These are phyloP conservation scores for Parascotia fuliginaria DNA, from an alignment of 2,888 invertebrate genomes.

Conservation along the genomic window DNA sequence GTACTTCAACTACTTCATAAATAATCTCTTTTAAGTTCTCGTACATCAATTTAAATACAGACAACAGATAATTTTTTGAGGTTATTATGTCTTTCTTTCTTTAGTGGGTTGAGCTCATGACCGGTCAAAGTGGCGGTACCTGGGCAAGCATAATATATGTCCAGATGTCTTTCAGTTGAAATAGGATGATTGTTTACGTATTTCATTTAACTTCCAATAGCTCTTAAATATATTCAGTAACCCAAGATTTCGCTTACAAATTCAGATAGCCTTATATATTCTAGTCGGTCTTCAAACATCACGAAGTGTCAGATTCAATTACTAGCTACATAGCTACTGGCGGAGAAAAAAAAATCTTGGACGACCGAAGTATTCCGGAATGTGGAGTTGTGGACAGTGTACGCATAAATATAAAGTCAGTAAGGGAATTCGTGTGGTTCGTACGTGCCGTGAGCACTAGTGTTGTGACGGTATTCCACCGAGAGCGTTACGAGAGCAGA, in stretches of 20 bases:
- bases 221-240: conserved; percentile 9
- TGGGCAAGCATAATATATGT: too few species aligned
- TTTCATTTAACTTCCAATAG: conserved; percentile 1
- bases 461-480: not conserved
- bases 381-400: conserved; percentile 41
- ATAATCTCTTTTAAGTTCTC: too few species aligned
- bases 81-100: too few species aligned
- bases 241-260: conserved; percentile 18
- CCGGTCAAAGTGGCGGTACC: too few species aligned
- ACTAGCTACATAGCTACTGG: conserved; percentile 11
- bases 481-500: not conserved
- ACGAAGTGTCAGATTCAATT: conserved; percentile 14
- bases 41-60: too few species aligned
- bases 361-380: conserved; percentile 31
- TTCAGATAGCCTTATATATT: conserved; percentile 19
- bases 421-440: conserved; percentile 41
- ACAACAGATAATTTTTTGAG: too few species aligned
- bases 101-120: too few species aligned
- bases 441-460: conserved; percentile 37
- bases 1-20: too few species aligned
- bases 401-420: conserved; percentile 41
- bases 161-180: too few species aligned
- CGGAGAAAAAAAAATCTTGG: conserved; percentile 24
- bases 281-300: not conserved
- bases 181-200: too few species aligned